phyloP scores from a whole-genome alignment of 1,140 invertebrate genomes.

The Telenomus remus region DNA sequence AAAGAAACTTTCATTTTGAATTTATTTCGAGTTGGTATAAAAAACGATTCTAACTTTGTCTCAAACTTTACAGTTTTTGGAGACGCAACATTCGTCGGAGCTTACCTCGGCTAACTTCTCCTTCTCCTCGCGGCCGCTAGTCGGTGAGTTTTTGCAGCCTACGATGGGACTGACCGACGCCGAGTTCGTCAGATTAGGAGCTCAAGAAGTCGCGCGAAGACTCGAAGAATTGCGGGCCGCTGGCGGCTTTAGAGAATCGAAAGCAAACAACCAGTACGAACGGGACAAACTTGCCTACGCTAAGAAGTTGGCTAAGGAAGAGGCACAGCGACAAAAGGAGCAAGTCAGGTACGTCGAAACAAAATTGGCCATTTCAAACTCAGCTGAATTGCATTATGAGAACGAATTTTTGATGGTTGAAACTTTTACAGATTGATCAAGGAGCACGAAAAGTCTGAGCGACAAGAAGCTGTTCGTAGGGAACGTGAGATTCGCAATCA shows the following conservation, averaged over 20 bases:
- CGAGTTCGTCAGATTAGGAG: slow-evolving; percentile 72
- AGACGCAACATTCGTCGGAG: slow-evolving; percentile 84
- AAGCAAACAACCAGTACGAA: slow-evolving; percentile 74
- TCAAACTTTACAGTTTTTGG: slow-evolving; percentile 82
- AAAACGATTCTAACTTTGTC: no score
- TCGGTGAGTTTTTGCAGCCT: slow-evolving; percentile 91
- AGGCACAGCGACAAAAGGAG: slow-evolving; percentile 78
- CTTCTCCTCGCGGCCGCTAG: slow-evolving; percentile 89
- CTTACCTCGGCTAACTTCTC: slow-evolving; percentile 92
- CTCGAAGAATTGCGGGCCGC: slow-evolving; percentile 78
- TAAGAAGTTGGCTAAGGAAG: slow-evolving; percentile 75
- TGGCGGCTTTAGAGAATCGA: slow-evolving; percentile 68
- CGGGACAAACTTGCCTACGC: slow-evolving; percentile 79
- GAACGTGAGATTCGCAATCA: slow-evolving; percentile 86
- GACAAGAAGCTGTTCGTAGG: slow-evolving; percentile 84
- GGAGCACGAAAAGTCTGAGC: slow-evolving; percentile 86
- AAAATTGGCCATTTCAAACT: no score
- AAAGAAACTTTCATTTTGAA: no score
- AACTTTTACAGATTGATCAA: slow-evolving; percentile 78
- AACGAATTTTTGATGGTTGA: no score
- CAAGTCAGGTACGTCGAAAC: slow-evolving; percentile 76
- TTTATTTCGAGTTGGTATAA: no score
- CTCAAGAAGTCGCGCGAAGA: slow-evolving; percentile 74
- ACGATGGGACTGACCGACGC: slow-evolving; percentile 72
- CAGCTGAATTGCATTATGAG: no score